Evolutionary conservation across 2,888 invertebrate genomes (phyloP).

Genomic region (Pollenia griseotomentosa): DNA sequence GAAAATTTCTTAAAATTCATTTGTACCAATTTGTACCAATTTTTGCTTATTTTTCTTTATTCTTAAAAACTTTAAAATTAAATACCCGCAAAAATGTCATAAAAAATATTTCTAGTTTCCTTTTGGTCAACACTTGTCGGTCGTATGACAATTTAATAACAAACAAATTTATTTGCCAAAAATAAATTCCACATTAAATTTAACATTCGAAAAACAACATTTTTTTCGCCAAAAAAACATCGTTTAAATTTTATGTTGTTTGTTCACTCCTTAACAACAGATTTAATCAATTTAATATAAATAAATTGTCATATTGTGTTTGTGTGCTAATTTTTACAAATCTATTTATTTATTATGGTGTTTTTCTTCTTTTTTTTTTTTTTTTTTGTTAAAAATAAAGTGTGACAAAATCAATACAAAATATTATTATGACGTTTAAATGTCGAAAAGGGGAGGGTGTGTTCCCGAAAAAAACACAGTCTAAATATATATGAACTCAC

Average conservation of each 20-base stretch:
- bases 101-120: slow-evolving; percentile 28
- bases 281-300: not conserved
- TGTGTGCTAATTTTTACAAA: slow-evolving; percentile 42
- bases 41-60: not conserved
- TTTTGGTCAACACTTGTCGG: slow-evolving; percentile 33
- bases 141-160: slow-evolving; percentile 45
- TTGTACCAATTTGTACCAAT: not conserved
- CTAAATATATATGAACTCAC: not conserved
- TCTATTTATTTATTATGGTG: slow-evolving; percentile 29
- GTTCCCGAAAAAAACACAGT: not conserved
- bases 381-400: slow-evolving; percentile 12
- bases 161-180: slow-evolving; percentile 58
- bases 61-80: not conserved
- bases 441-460: slow-evolving; percentile 29
- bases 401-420: slow-evolving; percentile 47
- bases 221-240: slow-evolving; percentile 35
- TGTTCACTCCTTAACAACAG: slow-evolving; percentile 46
- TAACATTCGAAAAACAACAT: slow-evolving; percentile 48
- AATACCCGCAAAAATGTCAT: not conserved
- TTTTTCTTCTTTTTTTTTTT: not conserved
- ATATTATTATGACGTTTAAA: slow-evolving; percentile 48
- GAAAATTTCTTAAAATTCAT: not conserved
- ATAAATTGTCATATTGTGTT: not conserved
- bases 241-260: slow-evolving; percentile 1
- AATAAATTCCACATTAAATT: slow-evolving; percentile 39